Conservation (phyloP, 2,888 invertebrate species). For the Xestia sexstrigata region DNA sequence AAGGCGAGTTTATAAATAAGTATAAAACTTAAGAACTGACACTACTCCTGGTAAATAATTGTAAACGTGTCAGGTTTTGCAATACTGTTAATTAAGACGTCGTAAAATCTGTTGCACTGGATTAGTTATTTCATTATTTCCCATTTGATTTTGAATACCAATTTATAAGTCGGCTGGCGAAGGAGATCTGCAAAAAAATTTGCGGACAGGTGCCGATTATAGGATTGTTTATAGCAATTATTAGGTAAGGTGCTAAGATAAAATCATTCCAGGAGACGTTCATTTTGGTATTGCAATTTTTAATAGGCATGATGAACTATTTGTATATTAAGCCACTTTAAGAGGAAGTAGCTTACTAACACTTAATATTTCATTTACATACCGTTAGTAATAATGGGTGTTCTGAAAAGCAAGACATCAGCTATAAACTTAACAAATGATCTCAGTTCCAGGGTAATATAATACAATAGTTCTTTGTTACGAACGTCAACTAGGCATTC, state of each 20-base stretch:
- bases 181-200: slow-evolving; percentile 40
- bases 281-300: not conserved
- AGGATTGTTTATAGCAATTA: slow-evolving; percentile 25
- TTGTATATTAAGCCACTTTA: not conserved
- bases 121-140: slow-evolving; percentile 34
- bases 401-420: slow-evolving; percentile 8
- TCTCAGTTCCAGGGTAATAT: slow-evolving; percentile 43
- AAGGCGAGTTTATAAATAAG: slow-evolving; percentile 36
- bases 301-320: slow-evolving; percentile 1
- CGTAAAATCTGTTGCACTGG: slow-evolving; percentile 38
- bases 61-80: slow-evolving; percentile 17
- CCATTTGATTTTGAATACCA: slow-evolving; percentile 32
- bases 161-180: slow-evolving; percentile 36
- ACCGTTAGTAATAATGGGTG: slow-evolving; percentile 10
- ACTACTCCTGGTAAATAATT: slow-evolving; percentile 31
- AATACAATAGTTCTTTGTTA: slow-evolving; percentile 37
- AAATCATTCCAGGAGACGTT: not conserved
- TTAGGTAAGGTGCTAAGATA: not conserved
- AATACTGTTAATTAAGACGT: slow-evolving; percentile 55
- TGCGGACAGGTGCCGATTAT: slow-evolving; percentile 8
- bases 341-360: slow-evolving; percentile 4
- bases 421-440: slow-evolving; percentile 38
- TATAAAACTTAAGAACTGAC: slow-evolving; percentile 36
- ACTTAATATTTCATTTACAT: slow-evolving; percentile 17
- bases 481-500: slow-evolving; percentile 22